These are phyloP conservation scores for Bombus waltoni DNA, from an alignment of 1,140 invertebrate species.

Conservation along the genomic window DNA sequence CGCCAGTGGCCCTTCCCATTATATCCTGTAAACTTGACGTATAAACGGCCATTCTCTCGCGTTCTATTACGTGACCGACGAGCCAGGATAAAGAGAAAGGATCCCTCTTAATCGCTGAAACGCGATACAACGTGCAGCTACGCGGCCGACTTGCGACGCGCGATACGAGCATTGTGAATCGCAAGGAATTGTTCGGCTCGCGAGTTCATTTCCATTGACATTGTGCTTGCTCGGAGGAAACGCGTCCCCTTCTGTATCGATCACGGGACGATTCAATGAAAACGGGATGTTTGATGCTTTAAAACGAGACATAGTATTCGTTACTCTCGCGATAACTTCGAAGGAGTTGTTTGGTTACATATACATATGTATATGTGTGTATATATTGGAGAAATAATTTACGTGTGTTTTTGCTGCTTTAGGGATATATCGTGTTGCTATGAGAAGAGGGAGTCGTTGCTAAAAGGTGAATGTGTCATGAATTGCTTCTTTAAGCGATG, in stretches of 20 bases:
- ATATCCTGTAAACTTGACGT: slow-evolving; percentile 23
- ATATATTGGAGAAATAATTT: too few species aligned
- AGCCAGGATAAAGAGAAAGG: background rate
- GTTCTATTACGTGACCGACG: background rate
- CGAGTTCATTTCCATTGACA: slow-evolving; percentile 21
- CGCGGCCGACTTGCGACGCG: background rate
- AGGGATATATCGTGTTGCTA: too few species aligned
- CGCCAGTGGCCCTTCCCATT: slow-evolving; percentile 19
- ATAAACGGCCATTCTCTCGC: slow-evolving; percentile 14
- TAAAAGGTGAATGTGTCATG: too few species aligned
- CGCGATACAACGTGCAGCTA: slow-evolving; percentile 8
- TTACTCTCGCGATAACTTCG: too few species aligned
- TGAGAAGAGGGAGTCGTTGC: too few species aligned
- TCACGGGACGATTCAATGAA: background rate
- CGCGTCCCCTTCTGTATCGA: background rate
- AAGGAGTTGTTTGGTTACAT: too few species aligned
- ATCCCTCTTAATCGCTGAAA: slow-evolving; percentile 16
- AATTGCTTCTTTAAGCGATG: too few species aligned
- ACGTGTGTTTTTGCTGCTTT: too few species aligned
- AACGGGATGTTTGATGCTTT: background rate
- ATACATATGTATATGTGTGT: too few species aligned
- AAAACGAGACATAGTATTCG: too few species aligned
- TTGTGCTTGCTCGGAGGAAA: slow-evolving; percentile 19
- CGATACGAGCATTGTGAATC: slow-evolving; percentile 3
- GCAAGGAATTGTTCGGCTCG: slow-evolving; percentile 4